phyloP scores from a whole-genome alignment of 2,797 vertebrate species.

The Pangasius larnaudii region DNA sequence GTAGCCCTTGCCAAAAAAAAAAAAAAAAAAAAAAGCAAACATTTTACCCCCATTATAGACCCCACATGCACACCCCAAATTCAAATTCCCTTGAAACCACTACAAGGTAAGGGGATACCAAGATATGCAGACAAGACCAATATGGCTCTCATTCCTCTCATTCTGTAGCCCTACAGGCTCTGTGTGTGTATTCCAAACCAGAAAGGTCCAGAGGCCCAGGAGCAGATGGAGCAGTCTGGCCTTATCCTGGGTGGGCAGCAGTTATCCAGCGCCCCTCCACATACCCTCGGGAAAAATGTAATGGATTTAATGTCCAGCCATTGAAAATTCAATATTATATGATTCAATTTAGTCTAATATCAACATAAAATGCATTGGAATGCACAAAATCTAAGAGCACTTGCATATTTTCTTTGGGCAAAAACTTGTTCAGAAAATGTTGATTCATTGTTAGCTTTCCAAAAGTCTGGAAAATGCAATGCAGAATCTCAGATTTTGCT shows the following conservation, averaged over 20 bases:
- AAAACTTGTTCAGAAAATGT: not conserved
- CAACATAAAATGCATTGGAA: conserved; percentile 33
- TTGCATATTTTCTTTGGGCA: conserved; percentile 22
- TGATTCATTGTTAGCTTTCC: not conserved
- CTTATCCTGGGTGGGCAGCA: conserved; percentile 55
- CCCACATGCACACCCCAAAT: conserved; percentile 28
- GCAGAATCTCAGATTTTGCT: conserved; percentile 6
- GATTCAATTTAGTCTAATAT: conserved; percentile 31
- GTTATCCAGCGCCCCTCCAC: conserved; percentile 5
- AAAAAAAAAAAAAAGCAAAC: not conserved
- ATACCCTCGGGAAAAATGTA: conserved; percentile 27
- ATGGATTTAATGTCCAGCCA: conserved; percentile 44
- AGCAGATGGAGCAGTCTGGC: conserved; percentile 55
- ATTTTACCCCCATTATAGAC: conserved; percentile 13
- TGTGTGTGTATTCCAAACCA: conserved; percentile 24
- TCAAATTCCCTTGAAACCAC: conserved; percentile 45
- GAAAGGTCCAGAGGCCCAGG: conserved; percentile 30
- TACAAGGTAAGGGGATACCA: conserved; percentile 45
- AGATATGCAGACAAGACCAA: conserved; percentile 47
- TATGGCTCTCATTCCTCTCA: conserved; percentile 51
- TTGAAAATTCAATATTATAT: conserved; percentile 38
- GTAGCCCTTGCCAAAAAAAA: not conserved
- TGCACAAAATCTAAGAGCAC: conserved; percentile 27
- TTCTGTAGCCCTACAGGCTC: conserved; percentile 27
- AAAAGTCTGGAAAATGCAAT: conserved; percentile 25